These are phyloP conservation scores for Cylloceria caligata DNA, from an alignment of 2,888 invertebrate genomes.

Conservation along the genomic window DNA sequence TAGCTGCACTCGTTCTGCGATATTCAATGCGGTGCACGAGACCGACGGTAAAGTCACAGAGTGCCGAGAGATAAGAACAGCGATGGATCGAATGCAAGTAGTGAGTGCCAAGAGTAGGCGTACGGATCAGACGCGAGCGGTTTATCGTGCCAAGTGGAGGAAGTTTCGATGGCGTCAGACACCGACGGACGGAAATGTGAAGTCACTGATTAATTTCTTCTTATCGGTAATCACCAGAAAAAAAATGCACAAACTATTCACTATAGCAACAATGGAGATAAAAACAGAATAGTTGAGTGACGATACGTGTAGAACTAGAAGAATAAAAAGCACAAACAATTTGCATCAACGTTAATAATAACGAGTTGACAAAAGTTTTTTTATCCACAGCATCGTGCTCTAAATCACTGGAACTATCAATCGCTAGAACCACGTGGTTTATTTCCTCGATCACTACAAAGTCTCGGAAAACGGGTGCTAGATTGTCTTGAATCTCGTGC, in stretches of 20 bases:
- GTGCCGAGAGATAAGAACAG: neutral
- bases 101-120: constrained; percentile 10
- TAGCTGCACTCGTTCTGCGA: constrained; percentile 22
- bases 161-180: constrained; percentile 58
- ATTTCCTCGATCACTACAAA: constrained; percentile 33
- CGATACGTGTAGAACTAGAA: neutral
- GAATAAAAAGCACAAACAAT: constrained; percentile 4
- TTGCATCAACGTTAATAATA: neutral
- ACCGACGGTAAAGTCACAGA: neutral
- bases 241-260: neutral
- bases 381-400: neutral
- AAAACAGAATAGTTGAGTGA: neutral
- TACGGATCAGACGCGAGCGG: constrained; percentile 45
- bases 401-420: constrained; percentile 22
- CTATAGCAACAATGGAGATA: neutral
- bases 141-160: constrained; percentile 55
- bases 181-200: constrained; percentile 10
- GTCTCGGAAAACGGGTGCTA: constrained; percentile 15
- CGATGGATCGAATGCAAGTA: constrained; percentile 34
- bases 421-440: constrained; percentile 43
- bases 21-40: neutral
- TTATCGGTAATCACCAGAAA: neutral
- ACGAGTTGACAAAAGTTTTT: constrained; percentile 7
- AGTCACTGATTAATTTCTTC: neutral
- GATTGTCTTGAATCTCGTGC: neutral